phyloP scores from a whole-genome alignment of 2,797 vertebrate genomes.

The Petrocephalus schoutedeni region DNA sequence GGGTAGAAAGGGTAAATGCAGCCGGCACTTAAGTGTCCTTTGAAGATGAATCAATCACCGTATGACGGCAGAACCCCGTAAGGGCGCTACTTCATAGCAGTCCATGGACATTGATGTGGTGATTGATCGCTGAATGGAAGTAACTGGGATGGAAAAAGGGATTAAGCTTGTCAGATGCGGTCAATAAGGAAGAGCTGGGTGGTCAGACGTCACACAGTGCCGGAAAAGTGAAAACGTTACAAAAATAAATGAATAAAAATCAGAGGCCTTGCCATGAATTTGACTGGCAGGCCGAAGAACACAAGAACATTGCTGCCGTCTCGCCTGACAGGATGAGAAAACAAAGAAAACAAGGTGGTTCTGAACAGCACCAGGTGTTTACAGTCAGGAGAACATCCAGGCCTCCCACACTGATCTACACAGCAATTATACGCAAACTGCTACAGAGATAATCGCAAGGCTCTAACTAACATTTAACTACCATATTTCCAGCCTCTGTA shows the following conservation, averaged over 20 bases:
- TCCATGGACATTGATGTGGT: slow-evolving; percentile 74
- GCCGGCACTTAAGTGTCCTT: slow-evolving; percentile 76
- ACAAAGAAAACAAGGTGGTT: not conserved
- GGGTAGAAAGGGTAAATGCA: slow-evolving; percentile 42
- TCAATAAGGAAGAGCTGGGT: slow-evolving; percentile 63
- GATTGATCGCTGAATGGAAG: slow-evolving; percentile 85
- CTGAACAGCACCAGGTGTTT: not conserved
- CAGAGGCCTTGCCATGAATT: slow-evolving; percentile 24
- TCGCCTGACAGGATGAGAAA: not conserved
- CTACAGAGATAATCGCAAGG: not conserved
- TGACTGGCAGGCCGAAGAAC: not conserved
- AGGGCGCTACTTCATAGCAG: slow-evolving; percentile 78
- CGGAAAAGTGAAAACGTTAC: slow-evolving; percentile 63
- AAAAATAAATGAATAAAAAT: slow-evolving; percentile 30
- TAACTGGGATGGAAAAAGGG: slow-evolving; percentile 80
- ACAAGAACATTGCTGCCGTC: slow-evolving; percentile 32
- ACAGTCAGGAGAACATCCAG: not conserved
- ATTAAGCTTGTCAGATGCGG: slow-evolving; percentile 81
- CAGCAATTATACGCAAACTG: not conserved
- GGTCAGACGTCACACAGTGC: slow-evolving; percentile 75
- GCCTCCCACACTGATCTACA: not conserved
- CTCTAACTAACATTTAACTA: not conserved
- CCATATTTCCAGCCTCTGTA: not conserved
- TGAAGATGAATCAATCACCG: slow-evolving; percentile 83
- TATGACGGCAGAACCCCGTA: slow-evolving; percentile 78